phyloP scores from a whole-genome alignment of 2,888 invertebrate genomes.

The Dusona sp. region DNA sequence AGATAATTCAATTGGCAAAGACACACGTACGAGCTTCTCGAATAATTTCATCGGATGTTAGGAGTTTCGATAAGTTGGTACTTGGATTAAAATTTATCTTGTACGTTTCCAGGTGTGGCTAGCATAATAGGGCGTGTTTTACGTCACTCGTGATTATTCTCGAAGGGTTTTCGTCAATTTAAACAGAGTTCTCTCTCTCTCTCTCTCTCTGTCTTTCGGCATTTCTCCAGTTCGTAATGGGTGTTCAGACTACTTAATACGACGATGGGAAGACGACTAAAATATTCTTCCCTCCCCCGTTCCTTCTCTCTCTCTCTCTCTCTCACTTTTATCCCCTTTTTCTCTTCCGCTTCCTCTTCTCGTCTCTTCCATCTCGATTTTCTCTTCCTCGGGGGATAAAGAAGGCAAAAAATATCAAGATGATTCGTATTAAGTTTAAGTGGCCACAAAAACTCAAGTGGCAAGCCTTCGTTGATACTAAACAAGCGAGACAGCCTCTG shows the following conservation, averaged over 20 bases:
- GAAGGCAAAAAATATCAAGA: slow-evolving; percentile 41
- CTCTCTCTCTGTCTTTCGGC: background rate
- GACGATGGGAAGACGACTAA: slow-evolving; percentile 4
- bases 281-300: slow-evolving; percentile 13
- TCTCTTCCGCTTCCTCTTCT: slow-evolving; percentile 23
- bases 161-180: slow-evolving; percentile 20
- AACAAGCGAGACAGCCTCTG: slow-evolving; percentile 52
- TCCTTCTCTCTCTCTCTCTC: background rate
- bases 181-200: slow-evolving; percentile 7
- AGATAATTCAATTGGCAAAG: background rate
- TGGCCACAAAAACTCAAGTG: slow-evolving; percentile 53
- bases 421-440: slow-evolving; percentile 55
- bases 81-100: slow-evolving; percentile 23
- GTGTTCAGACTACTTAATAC: slow-evolving; percentile 25
- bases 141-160: slow-evolving; percentile 38
- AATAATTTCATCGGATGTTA: background rate
- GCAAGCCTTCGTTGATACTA: slow-evolving; percentile 49
- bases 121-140: slow-evolving; percentile 23
- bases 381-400: slow-evolving; percentile 11
- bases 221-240: slow-evolving; percentile 1
- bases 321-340: slow-evolving; percentile 7
- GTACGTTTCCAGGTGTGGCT: background rate
- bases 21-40: background rate
- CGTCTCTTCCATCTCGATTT: slow-evolving; percentile 1
- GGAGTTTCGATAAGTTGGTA: slow-evolving; percentile 16